Percentiles rank a stretch among this genome's conserved stretches.
These are phyloP conservation scores for Eublepharis macularius DNA, from an alignment of 2,113 vertebrate genomes.

Conservation along the genomic window DNA sequence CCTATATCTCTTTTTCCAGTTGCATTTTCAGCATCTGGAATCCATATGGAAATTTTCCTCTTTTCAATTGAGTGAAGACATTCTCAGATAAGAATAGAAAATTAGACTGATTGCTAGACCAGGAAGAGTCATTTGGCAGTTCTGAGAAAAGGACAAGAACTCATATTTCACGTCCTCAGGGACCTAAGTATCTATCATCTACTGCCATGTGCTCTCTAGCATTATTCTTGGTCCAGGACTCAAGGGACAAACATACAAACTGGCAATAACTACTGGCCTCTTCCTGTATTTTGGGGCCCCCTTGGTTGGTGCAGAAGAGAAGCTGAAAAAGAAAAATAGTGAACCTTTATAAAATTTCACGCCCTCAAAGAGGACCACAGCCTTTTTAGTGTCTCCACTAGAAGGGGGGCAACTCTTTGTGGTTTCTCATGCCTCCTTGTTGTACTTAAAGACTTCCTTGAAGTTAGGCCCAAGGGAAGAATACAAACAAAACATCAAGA, in stretches of 20 bases:
- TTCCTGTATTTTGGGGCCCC: background rate
- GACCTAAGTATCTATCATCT: background rate
- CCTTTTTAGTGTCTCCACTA: background rate
- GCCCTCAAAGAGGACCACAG: background rate
- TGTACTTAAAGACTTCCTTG: background rate
- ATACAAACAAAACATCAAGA: background rate
- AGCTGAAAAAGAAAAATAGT: background rate
- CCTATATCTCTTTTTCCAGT: slow-evolving; percentile 45
- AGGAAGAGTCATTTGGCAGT: slow-evolving; percentile 11
- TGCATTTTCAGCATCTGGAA: slow-evolving; percentile 65
- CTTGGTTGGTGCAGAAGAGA: background rate
- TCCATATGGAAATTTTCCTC: slow-evolving; percentile 56
- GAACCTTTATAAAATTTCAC: background rate
- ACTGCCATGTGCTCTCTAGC: background rate
- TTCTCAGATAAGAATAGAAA: slow-evolving; percentile 60
- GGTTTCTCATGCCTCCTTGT: background rate
- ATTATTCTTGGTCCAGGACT: background rate
- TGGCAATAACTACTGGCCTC: background rate
- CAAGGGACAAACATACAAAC: background rate
- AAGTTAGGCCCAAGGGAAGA: background rate
- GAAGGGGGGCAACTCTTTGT: background rate
- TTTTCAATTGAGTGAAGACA: slow-evolving; percentile 43
- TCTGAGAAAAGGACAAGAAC: slow-evolving; percentile 3
- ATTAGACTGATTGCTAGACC: background rate
- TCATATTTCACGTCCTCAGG: background rate